These are phyloP conservation scores for Gila robusta DNA, from an alignment of 2,797 vertebrate species.

Conservation along the genomic window DNA sequence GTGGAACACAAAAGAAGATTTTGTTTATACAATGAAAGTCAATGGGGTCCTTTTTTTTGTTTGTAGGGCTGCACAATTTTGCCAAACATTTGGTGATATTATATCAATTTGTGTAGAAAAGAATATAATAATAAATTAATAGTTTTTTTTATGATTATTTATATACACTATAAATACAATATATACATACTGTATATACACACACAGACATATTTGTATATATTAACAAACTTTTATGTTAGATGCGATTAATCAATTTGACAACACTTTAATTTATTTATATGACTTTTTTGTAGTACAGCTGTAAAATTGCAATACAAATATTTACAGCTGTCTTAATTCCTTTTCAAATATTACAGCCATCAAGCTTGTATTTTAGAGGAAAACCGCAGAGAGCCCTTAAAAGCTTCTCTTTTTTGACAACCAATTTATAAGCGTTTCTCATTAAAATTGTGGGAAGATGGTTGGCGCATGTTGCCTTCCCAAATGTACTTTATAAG, in stretches of 20 bases:
- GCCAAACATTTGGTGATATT: neutral
- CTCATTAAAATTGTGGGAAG: neutral
- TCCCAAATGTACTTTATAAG: slow-evolving; percentile 2
- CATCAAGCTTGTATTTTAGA: neutral
- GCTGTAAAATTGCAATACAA: neutral
- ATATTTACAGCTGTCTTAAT: neutral
- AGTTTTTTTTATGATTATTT: too few relatives aligned
- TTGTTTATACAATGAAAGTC: neutral
- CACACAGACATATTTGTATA: too few relatives aligned
- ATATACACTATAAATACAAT: too few relatives aligned
- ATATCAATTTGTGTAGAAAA: neutral
- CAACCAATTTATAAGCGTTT: neutral
- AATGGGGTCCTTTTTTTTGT: neutral
- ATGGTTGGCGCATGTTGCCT: slow-evolving; percentile 11
- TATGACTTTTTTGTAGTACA: neutral
- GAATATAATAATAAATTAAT: too few relatives aligned
- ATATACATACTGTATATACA: too few relatives aligned
- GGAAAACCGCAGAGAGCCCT: neutral
- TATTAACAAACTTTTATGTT: too few relatives aligned
- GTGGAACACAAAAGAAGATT: neutral
- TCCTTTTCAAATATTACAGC: neutral
- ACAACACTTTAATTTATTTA: too few relatives aligned
- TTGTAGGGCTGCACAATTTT: neutral
- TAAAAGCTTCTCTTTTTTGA: neutral
- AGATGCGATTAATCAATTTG: too few relatives aligned